Evolutionary conservation across 2,888 invertebrate genomes (phyloP).

Genomic region (Amblyjoppa proteus): DNA sequence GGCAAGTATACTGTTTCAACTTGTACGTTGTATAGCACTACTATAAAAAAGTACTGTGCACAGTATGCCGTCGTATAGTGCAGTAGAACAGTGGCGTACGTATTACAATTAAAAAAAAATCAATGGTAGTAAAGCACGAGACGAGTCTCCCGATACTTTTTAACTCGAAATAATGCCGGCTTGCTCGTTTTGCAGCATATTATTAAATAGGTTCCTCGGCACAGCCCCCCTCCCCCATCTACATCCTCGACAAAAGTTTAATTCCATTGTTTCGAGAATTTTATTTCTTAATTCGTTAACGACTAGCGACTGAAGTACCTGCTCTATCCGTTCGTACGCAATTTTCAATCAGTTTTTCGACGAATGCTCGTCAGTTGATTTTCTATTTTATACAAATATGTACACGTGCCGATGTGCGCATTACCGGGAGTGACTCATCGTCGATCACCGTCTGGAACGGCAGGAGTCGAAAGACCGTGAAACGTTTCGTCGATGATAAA

Average conservation of each 20-base stretch:
- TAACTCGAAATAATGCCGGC: slow-evolving; percentile 11
- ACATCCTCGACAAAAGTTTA: too few relatives aligned
- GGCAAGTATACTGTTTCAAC: slow-evolving; percentile 58
- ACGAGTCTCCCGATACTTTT: neutral
- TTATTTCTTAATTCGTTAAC: neutral
- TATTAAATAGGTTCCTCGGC: neutral
- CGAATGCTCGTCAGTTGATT: neutral
- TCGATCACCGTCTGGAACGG: slow-evolving; percentile 30
- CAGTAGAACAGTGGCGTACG: neutral
- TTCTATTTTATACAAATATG: neutral
- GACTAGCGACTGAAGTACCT: neutral
- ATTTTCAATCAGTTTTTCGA: neutral
- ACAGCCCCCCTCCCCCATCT: too few relatives aligned
- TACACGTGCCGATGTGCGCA: slow-evolving; percentile 17
- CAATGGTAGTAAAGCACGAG: slow-evolving; percentile 6
- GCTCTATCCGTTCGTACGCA: neutral
- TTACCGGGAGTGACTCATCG: slow-evolving; percentile 37
- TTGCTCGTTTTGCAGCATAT: neutral
- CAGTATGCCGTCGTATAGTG: slow-evolving; percentile 1
- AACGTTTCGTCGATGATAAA: slow-evolving; percentile 37
- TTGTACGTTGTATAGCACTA: neutral
- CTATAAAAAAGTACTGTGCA: slow-evolving; percentile 18
- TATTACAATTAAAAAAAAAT: slow-evolving; percentile 37
- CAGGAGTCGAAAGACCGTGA: slow-evolving; percentile 21
- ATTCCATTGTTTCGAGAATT: slow-evolving; percentile 6